Evolutionary conservation across 2,113 vertebrate genomes (phyloP).

Genomic region (Sisor rabdophorus): DNA sequence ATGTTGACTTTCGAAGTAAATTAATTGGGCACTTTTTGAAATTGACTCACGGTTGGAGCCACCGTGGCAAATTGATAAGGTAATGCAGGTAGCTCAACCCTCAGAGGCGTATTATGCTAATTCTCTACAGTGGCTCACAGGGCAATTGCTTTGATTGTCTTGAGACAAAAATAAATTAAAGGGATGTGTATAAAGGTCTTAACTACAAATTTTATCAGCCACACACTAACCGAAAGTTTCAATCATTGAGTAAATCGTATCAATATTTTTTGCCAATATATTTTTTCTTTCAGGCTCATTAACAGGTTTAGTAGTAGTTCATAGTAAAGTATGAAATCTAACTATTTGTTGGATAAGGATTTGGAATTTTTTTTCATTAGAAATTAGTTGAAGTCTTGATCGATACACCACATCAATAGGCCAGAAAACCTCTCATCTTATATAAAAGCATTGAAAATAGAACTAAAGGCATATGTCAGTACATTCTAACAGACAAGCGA

Average conservation of each 20-base stretch:
- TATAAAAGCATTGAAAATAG: conserved; percentile 9
- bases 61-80: conserved; percentile 56
- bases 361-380: neutral
- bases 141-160: conserved; percentile 60
- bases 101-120: conserved; percentile 58
- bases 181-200: conserved; percentile 55
- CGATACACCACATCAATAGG: conserved; percentile 12
- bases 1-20: conserved; percentile 61
- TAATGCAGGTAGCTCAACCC: conserved; percentile 59
- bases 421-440: conserved; percentile 6
- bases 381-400: conserved; percentile 14
- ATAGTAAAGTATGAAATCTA: neutral
- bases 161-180: conserved; percentile 58
- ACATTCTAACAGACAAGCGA: neutral
- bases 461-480: conserved; percentile 11
- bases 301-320: neutral
- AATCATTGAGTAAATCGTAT: conserved; percentile 12
- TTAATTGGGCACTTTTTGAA: conserved; percentile 57
- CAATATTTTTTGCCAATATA: neutral
- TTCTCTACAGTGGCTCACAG: conserved; percentile 52
- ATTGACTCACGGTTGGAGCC: conserved; percentile 54
- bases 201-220: conserved; percentile 47
- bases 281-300: neutral
- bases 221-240: conserved; percentile 20
- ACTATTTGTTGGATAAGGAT: neutral